These are phyloP conservation scores for Zosterops pallidus DNA, from an alignment of 2,113 vertebrate species.

Conservation along the genomic window DNA sequence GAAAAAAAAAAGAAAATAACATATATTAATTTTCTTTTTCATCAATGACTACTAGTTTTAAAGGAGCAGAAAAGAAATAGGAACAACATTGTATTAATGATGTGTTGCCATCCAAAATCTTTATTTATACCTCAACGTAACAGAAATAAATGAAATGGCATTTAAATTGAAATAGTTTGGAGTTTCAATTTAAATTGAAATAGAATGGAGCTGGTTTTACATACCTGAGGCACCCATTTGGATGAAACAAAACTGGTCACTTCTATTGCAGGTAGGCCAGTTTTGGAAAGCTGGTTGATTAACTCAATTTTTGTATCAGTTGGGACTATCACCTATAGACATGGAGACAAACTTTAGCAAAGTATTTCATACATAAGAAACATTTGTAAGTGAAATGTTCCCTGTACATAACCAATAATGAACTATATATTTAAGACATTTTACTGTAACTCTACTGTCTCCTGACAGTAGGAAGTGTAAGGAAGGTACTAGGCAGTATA, in stretches of 20 bases:
- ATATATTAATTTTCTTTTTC: not conserved
- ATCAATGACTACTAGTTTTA: not conserved
- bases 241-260: slow-evolving; percentile 95
- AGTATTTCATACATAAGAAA: not conserved
- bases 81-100: not conserved
- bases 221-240: slow-evolving; percentile 96
- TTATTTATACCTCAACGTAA: not conserved
- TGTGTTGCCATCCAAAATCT: not conserved
- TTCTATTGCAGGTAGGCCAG: slow-evolving; percentile 89
- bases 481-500: not conserved
- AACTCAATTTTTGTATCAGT: slow-evolving; percentile 90
- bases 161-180: not conserved
- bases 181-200: not conserved
- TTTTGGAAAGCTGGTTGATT: slow-evolving; percentile 89
- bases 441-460: not conserved
- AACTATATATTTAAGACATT: not conserved
- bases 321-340: slow-evolving; percentile 85
- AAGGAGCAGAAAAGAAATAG: not conserved
- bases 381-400: not conserved
- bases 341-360: not conserved
- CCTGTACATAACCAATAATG: not conserved
- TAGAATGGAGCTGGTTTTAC: not conserved
- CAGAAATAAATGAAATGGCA: not conserved
- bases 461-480: not conserved
- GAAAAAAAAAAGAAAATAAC: not conserved